A percentile compares a stretch with the other conserved stretches of the same genome.
These are phyloP conservation scores for Oncorhynchus nerka DNA, from an alignment of 2,113 vertebrate species.

Conservation along the genomic window DNA sequence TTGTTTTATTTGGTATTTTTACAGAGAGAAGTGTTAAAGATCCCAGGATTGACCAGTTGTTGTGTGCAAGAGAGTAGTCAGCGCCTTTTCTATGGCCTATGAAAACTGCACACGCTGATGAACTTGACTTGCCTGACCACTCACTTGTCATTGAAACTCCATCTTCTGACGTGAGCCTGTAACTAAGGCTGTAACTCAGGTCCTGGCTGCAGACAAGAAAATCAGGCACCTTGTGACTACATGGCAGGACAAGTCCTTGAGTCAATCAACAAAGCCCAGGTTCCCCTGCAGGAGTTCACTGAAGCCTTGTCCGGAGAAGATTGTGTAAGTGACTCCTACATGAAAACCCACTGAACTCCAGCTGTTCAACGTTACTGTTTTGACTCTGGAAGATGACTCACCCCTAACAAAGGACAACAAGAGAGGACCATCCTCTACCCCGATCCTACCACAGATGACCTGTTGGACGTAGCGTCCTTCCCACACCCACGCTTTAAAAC, in stretches of 20 bases:
- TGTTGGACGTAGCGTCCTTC: conserved; percentile 24
- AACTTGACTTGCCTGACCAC: neutral
- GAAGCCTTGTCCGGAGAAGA: conserved; percentile 9
- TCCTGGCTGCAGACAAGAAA: conserved; percentile 20
- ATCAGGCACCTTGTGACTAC: conserved; percentile 17
- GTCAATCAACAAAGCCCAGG: conserved; percentile 14
- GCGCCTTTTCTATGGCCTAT: neutral
- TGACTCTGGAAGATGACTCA: conserved; percentile 10
- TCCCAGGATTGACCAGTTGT: neutral
- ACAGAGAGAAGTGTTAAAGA: neutral
- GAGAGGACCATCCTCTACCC: conserved; percentile 26
- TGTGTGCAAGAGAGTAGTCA: neutral
- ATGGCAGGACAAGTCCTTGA: conserved; percentile 24
- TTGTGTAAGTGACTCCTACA: conserved; percentile 21
- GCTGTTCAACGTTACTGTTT: conserved; percentile 18
- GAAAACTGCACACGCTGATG: neutral
- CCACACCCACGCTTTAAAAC: conserved; percentile 18
- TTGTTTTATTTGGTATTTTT: neutral
- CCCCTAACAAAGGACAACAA: conserved; percentile 24
- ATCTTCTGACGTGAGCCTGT: too few species aligned
- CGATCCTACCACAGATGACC: conserved; percentile 28
- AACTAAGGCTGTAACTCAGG: conserved; percentile 7
- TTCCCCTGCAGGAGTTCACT: conserved; percentile 17
- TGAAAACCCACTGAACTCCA: conserved; percentile 8
- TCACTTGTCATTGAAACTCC: neutral